phyloP scores from a whole-genome alignment of 2,888 invertebrate species.

The Eupithecia abbreviata region DNA sequence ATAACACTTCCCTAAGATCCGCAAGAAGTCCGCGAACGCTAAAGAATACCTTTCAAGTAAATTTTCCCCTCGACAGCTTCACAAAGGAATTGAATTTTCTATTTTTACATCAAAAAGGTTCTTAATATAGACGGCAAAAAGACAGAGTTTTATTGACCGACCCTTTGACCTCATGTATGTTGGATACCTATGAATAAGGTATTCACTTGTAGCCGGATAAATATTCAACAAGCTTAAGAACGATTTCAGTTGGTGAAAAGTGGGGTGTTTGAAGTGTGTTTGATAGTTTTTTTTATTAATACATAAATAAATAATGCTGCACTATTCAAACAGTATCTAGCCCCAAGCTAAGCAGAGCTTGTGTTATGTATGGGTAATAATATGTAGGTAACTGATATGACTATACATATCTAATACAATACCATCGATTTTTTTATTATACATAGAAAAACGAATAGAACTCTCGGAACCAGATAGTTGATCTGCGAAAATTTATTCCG shows the following conservation, averaged over 20 bases:
- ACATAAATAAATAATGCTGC: too few species aligned
- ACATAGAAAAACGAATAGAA: too few species aligned
- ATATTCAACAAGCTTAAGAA: constrained; percentile 1
- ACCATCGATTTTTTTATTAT: too few species aligned
- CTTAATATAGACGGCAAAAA: constrained; percentile 18
- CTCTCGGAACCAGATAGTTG: too few species aligned
- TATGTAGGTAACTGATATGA: too few species aligned
- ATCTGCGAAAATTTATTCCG: too few species aligned
- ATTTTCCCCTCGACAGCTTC: background rate
- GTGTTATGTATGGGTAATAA: too few species aligned
- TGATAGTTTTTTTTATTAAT: background rate
- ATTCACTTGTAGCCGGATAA: constrained; percentile 22
- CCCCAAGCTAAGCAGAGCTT: too few species aligned
- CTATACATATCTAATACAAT: too few species aligned
- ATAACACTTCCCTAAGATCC: background rate
- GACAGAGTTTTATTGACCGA: constrained; percentile 41
- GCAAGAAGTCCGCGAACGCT: background rate
- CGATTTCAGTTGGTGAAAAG: background rate
- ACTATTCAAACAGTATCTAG: too few species aligned
- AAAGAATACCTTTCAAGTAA: background rate
- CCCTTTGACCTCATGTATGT: constrained; percentile 43
- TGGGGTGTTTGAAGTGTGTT: background rate
- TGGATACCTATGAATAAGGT: constrained; percentile 52
- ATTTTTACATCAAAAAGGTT: constrained; percentile 18
- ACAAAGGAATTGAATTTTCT: constrained; percentile 14